Percentiles rank a stretch among this genome's conserved stretches.
Conservation (phyloP, 2,113 vertebrate genomes). For the Heteronetta atricapilla region DNA sequence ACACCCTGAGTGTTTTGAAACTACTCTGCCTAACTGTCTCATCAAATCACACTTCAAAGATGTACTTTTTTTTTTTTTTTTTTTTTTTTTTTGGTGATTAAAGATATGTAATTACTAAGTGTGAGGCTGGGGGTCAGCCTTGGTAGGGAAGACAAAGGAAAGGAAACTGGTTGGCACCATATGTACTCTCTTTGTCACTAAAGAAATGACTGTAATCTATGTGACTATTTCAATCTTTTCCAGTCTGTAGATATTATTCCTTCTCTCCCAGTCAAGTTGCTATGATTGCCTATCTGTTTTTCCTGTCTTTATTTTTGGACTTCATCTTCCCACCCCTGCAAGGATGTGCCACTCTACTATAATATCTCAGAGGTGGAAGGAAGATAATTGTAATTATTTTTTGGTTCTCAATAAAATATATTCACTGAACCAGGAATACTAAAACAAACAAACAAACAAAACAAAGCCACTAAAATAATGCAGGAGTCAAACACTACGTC, state of each 20-base stretch:
- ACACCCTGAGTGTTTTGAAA: slow-evolving; percentile 15
- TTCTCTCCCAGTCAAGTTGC: neutral
- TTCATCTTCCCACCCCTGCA: neutral
- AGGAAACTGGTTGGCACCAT: neutral
- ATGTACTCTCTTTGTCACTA: neutral
- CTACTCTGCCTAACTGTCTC: slow-evolving; percentile 47
- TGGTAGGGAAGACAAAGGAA: neutral
- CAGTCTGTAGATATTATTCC: neutral
- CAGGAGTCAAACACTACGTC: neutral
- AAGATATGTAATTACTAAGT: slow-evolving; percentile 5
- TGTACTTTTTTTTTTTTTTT: neutral
- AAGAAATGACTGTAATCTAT: neutral
- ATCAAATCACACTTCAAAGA: slow-evolving; percentile 28
- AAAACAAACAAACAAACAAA: neutral
- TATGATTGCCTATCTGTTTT: neutral
- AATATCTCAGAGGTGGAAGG: neutral
- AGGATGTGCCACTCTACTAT: neutral
- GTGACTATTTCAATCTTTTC: neutral
- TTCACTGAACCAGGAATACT: neutral
- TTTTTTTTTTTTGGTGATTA: neutral
- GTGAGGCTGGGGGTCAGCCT: neutral
- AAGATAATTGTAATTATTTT: neutral
- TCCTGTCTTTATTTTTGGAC: neutral
- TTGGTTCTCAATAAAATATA: neutral
- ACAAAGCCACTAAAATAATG: neutral